phyloP scores from a whole-genome alignment of 1,140 invertebrate genomes.

The Pinna nobilis region DNA sequence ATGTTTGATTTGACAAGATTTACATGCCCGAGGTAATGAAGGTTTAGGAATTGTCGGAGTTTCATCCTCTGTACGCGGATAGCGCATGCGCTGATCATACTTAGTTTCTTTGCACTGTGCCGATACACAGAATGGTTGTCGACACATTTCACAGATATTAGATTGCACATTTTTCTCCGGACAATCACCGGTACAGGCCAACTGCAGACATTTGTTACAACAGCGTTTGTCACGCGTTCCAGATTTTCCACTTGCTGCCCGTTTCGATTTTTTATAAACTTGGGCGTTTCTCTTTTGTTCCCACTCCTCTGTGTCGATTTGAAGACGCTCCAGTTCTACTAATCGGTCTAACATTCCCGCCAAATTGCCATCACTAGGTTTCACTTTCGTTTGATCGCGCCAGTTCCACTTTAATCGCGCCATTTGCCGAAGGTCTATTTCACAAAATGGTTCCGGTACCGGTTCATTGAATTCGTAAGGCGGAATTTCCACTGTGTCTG shows the following conservation, averaged over 20 bases:
- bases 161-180: constrained; percentile 59
- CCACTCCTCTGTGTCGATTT: constrained; percentile 68
- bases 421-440: constrained; percentile 57
- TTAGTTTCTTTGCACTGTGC: constrained; percentile 54
- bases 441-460: constrained; percentile 50
- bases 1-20: constrained; percentile 58
- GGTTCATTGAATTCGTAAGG: constrained; percentile 60
- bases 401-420: constrained; percentile 58
- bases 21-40: constrained; percentile 53
- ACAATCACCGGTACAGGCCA: constrained; percentile 68
- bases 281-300: constrained; percentile 54
- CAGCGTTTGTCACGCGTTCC: constrained; percentile 55
- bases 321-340: constrained; percentile 61
- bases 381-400: constrained; percentile 44
- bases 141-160: constrained; percentile 56
- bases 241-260: constrained; percentile 46
- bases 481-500: constrained; percentile 56
- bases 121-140: constrained; percentile 58
- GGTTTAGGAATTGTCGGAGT: constrained; percentile 29
- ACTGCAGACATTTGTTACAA: constrained; percentile 62
- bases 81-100: constrained; percentile 66
- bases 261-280: constrained; percentile 37
- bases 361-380: constrained; percentile 27
- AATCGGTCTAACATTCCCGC: constrained; percentile 61
- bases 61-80: constrained; percentile 45